These are phyloP conservation scores for Phylloscopus trochiloides DNA, from an alignment of 2,113 vertebrate genomes.

Conservation along the genomic window DNA sequence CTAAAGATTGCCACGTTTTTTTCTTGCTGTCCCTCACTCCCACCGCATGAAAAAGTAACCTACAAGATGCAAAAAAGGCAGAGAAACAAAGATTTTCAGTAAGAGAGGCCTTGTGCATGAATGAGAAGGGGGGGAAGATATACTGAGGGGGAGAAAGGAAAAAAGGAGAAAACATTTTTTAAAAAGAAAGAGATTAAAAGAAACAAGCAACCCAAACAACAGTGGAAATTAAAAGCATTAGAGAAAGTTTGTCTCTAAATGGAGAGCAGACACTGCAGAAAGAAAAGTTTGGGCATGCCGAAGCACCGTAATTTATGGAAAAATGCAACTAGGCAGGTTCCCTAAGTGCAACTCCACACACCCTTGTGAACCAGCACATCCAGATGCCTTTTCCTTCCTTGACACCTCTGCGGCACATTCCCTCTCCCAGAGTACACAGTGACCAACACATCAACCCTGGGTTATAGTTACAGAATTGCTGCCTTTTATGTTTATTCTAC, in stretches of 20 bases:
- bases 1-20: not conserved
- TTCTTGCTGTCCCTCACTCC: too few relatives aligned
- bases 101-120: not conserved
- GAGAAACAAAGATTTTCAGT: not conserved
- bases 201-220: not conserved
- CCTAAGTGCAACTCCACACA: not conserved
- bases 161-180: not conserved
- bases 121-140: not conserved
- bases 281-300: not conserved
- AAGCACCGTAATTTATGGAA: not conserved
- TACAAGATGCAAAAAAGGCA: fast-evolving
- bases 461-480: not conserved
- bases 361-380: not conserved
- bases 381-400: not conserved
- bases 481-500: not conserved
- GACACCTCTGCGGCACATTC: fast-evolving
- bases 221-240: not conserved
- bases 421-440: not conserved
- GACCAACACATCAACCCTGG: not conserved
- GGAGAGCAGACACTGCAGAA: not conserved
- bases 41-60: not conserved
- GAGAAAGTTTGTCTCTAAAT: not conserved
- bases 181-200: not conserved
- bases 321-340: not conserved
- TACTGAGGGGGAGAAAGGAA: not conserved